Conservation (phyloP, 2,113 vertebrate species). For the Taxidea taxus region DNA sequence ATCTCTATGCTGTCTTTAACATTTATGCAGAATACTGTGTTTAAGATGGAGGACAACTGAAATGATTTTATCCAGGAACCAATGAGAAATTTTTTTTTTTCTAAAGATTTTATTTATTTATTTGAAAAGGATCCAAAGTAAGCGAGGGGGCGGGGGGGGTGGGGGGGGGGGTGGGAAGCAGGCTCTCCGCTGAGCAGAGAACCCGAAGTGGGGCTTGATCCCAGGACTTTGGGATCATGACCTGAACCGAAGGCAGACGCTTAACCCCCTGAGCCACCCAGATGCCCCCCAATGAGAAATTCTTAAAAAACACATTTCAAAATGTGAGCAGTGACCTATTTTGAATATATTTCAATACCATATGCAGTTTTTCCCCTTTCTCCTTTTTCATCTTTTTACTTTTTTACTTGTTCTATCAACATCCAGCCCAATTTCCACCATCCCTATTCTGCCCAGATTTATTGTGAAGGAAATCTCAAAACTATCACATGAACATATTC, state of each 20-base stretch:
- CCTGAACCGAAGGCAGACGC: too few relatives aligned
- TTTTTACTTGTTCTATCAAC: not conserved
- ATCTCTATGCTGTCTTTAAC: not conserved
- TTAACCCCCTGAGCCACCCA: too few relatives aligned
- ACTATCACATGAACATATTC: not conserved
- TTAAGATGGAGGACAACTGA: not conserved
- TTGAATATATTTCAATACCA: not conserved
- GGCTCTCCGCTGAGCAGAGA: too few relatives aligned
- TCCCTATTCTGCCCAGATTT: not conserved
- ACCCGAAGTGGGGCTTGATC: too few relatives aligned
- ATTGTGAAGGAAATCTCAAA: constrained; percentile 10
- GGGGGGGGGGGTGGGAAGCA: too few relatives aligned
- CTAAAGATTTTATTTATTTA: too few relatives aligned
- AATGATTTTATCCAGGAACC: constrained; percentile 12
- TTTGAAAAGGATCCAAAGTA: too few relatives aligned
- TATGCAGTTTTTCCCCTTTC: not conserved
- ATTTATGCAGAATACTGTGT: not conserved
- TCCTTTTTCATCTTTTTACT: not conserved
- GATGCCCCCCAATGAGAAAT: not conserved
- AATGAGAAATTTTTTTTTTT: constrained; percentile 4
- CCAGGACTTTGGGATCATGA: too few relatives aligned
- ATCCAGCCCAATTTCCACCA: not conserved
- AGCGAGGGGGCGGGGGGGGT: too few relatives aligned
- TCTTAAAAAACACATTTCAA: constrained; percentile 22
- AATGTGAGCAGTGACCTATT: not conserved